phyloP scores from a whole-genome alignment of 2,888 invertebrate species.

The Thymelicus acteon region DNA sequence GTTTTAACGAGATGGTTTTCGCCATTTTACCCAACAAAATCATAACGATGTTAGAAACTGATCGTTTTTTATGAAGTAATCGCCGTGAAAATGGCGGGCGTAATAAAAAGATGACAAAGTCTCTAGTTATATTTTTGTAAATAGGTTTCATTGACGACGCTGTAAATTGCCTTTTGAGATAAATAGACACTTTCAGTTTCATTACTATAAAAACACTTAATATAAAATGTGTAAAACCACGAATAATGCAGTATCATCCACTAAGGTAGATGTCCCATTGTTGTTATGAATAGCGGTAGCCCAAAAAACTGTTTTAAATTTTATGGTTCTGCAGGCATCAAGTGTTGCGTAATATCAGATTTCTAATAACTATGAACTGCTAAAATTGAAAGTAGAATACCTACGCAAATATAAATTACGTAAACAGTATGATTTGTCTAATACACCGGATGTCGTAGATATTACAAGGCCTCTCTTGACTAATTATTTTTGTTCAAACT shows the following conservation, averaged over 20 bases:
- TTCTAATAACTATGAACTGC: slow-evolving; percentile 41
- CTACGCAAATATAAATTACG: slow-evolving; percentile 41
- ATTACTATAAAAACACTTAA: slow-evolving; percentile 13
- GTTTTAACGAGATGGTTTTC: slow-evolving; percentile 25
- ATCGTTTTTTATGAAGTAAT: slow-evolving; percentile 29
- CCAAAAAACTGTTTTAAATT: slow-evolving; percentile 14
- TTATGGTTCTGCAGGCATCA: slow-evolving; percentile 25
- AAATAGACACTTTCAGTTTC: slow-evolving; percentile 26
- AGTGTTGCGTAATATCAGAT: slow-evolving; percentile 26
- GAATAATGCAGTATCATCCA: not conserved
- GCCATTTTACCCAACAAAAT: slow-evolving; percentile 23
- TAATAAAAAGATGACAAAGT: slow-evolving; percentile 28
- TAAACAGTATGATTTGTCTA: slow-evolving; percentile 43
- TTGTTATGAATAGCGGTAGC: not conserved
- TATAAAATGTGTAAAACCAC: slow-evolving; percentile 10
- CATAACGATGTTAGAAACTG: slow-evolving; percentile 12
- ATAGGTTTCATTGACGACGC: not conserved
- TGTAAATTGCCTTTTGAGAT: slow-evolving; percentile 13
- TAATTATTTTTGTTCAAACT: slow-evolving; percentile 34
- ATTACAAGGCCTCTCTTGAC: slow-evolving; percentile 52
- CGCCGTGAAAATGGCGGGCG: slow-evolving; percentile 26
- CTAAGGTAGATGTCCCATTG: not conserved
- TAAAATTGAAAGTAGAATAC: slow-evolving; percentile 46
- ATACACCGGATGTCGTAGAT: slow-evolving; percentile 59
- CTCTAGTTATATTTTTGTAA: slow-evolving; percentile 26